phyloP scores from a whole-genome alignment of 2,113 vertebrate genomes.

The Tyto alba region DNA sequence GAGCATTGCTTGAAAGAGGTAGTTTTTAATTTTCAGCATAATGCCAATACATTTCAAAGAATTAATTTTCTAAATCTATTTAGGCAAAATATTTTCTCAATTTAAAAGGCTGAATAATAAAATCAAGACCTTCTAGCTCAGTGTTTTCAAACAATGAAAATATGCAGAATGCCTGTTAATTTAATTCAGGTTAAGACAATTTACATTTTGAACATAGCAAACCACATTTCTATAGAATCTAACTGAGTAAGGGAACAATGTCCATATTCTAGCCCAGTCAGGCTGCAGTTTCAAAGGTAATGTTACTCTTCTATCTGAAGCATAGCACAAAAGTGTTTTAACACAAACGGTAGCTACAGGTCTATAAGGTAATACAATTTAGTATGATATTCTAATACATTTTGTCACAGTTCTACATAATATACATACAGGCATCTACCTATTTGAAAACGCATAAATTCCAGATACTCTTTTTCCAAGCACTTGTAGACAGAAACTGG shows the following conservation, averaged over 20 bases:
- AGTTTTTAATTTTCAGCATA: not conserved
- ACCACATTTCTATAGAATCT: not conserved
- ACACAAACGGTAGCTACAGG: not conserved
- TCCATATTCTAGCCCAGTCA: not conserved
- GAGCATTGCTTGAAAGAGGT: not conserved
- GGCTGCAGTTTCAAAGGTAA: not conserved
- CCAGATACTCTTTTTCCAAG: not conserved
- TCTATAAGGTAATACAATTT: not conserved
- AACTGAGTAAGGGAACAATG: not conserved
- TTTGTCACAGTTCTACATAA: not conserved
- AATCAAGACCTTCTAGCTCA: not conserved
- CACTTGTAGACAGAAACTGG: not conserved
- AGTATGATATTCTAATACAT: not conserved
- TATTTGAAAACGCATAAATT: not conserved
- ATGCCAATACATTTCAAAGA: not conserved
- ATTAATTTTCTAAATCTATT: not conserved
- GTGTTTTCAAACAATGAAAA: not conserved
- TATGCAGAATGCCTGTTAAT: not conserved
- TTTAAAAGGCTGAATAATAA: not conserved
- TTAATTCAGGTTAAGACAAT: not conserved
- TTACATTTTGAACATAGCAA: not conserved
- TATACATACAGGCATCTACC: not conserved
- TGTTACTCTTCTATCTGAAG: not conserved
- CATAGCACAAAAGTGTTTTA: not conserved
- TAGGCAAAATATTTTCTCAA: not conserved